These are phyloP conservation scores for Mustela nigripes DNA, from an alignment of 2,113 vertebrate species.

Conservation along the genomic window DNA sequence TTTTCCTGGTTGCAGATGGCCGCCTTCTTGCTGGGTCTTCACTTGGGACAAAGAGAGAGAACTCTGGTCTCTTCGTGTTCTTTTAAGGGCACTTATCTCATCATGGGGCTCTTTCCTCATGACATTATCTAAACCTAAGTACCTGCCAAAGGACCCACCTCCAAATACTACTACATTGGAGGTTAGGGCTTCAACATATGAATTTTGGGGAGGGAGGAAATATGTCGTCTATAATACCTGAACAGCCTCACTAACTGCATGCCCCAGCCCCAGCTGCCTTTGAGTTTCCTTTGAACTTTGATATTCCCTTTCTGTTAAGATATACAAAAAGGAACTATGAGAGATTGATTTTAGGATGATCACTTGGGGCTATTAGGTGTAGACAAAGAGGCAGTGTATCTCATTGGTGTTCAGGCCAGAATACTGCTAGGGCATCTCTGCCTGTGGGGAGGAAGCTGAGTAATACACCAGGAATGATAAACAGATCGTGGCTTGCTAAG, in stretches of 20 bases:
- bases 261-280: neutral
- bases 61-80: neutral
- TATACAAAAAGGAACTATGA: neutral
- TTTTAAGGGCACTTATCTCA: neutral
- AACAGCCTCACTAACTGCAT: neutral
- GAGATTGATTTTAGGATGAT: conserved; percentile 14
- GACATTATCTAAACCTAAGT: neutral
- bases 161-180: neutral
- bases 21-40: neutral
- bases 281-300: neutral
- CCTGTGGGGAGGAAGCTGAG: neutral
- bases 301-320: neutral
- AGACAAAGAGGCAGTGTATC: neutral
- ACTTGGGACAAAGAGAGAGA: too few relatives aligned
- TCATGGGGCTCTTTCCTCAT: neutral
- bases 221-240: neutral
- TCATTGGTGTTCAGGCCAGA: neutral
- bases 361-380: neutral
- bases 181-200: neutral
- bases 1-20: neutral
- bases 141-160: neutral
- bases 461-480: neutral
- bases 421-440: neutral
- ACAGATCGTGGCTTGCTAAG: neutral
- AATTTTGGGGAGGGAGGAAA: neutral